Percentiles rank a stretch among this genome's conserved stretches.
These are phyloP conservation scores for Polymixis lichenea DNA, from an alignment of 2,888 invertebrate genomes.

Conservation along the genomic window DNA sequence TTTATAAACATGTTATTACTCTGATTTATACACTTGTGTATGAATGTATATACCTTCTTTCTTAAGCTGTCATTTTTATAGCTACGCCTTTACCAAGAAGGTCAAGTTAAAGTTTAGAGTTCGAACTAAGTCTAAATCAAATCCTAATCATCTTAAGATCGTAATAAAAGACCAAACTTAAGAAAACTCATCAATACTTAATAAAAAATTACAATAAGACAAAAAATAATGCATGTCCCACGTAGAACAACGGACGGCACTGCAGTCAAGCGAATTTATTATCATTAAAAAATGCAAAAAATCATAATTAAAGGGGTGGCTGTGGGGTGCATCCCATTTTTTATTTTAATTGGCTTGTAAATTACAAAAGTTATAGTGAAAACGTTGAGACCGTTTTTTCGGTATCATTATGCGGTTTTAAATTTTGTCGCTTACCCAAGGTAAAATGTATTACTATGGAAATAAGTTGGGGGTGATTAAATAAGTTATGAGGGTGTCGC, in stretches of 20 bases:
- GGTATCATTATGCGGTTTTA: conserved; percentile 74
- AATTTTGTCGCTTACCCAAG: conserved; percentile 67
- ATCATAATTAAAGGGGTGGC: conserved; percentile 89
- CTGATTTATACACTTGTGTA: not conserved
- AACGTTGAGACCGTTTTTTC: conserved; percentile 79
- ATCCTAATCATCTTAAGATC: not conserved
- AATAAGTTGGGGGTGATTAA: conserved; percentile 66
- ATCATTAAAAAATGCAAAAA: conserved; percentile 90
- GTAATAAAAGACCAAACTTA: not conserved
- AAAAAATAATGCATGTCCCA: conserved; percentile 64
- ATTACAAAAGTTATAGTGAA: conserved; percentile 88
- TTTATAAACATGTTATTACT: conserved; percentile 1
- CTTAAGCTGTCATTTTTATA: not conserved
- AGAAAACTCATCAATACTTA: conserved; percentile 23
- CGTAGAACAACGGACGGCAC: conserved; percentile 74
- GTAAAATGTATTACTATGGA: conserved; percentile 68
- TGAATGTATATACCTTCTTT: not conserved
- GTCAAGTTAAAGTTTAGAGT: too few species aligned
- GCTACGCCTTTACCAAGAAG: not conserved
- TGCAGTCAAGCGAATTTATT: conserved; percentile 85
- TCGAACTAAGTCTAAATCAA: not conserved
- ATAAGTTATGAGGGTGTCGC: conserved; percentile 53
- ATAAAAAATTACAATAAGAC: conserved; percentile 56
- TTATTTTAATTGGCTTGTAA: conserved; percentile 90
- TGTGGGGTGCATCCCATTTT: conserved; percentile 86